Evolutionary conservation across 2,113 vertebrate genomes (phyloP), one percentile per base, ranked within the genome.

Genomic region (Tiliqua scincoides): DNA sequence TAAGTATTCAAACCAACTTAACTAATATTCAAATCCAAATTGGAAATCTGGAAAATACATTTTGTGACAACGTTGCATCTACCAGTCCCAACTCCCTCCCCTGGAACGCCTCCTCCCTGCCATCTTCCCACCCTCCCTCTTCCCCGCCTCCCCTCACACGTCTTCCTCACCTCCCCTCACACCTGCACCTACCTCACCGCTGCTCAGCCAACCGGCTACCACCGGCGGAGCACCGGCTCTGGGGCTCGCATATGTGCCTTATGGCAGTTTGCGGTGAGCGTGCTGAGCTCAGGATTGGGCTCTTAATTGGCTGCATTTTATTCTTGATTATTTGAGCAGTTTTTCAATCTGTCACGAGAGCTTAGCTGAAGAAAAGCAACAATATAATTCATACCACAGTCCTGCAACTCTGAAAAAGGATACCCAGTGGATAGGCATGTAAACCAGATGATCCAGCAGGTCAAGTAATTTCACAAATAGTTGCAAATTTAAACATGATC

Each of bases 401-500:
- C 75, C 57, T 4, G 27, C 79, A 71, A 83, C 87, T 85, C 85
- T 61, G 89, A 79, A 12, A 89, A 70, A 32, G 86, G 18, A 61
- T 32, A 61, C 43, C 67, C 83, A 71, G 87, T 84, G 84, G n/a
- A 43, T 11, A 12, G 48, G 79, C 0, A 83, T 8, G 57, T 1
- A 27, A 57, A 91, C 86, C 7, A 57, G 20, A 30, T 72, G 84
- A 65, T 11, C 80, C 91, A 86, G 85, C 87, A 87, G 30, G 0
- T 91, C 37, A n/a, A 30, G 20, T 21, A 86, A 82, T 74, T 15
- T 48, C 48, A 61, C 79, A 1, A 79, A 72, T 71, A 72, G 0
- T 57, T 83, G 20, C 83, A 93, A 91, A 94, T 85, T 11, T 89
- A 82, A 84, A 78, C 82, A 59, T 82, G 82, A 93, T 90, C 68